Evolutionary conservation across 2,113 vertebrate genomes (phyloP).

Genomic region (Rhinoderma darwinii): DNA sequence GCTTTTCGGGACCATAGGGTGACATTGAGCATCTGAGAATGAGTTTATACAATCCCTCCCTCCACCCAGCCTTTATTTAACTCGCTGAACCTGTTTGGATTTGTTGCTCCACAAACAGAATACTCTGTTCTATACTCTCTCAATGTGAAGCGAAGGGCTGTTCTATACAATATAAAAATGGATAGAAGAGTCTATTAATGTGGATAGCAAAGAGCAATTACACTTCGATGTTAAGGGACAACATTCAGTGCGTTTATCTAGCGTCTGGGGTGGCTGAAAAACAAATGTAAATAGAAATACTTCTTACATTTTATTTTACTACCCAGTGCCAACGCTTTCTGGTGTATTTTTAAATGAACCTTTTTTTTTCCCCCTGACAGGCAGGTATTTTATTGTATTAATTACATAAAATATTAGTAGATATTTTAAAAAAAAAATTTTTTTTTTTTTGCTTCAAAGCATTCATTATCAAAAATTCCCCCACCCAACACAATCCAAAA

Average conservation of each 20-base stretch:
- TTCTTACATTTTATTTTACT: slow-evolving; percentile 30
- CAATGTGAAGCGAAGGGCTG: no score
- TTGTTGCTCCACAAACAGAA: slow-evolving; percentile 27
- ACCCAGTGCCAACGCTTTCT: slow-evolving; percentile 31
- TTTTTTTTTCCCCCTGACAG: not conserved
- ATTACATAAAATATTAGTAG: not conserved
- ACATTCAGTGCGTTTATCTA: not conserved
- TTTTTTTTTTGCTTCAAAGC: slow-evolving; percentile 11
- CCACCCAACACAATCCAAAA: not conserved
- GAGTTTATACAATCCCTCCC: slow-evolving; percentile 18
- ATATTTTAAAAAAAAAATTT: not conserved
- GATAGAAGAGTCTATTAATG: not conserved
- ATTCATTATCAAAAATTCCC: not conserved
- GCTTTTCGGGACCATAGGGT: slow-evolving; percentile 30
- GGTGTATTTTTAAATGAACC: not conserved
- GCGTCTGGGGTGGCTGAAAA: slow-evolving; percentile 14
- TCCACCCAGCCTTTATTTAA: slow-evolving; percentile 43
- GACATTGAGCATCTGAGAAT: slow-evolving; percentile 37
- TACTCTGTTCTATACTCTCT: no score
- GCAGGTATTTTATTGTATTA: slow-evolving; percentile 18
- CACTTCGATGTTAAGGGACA: not conserved
- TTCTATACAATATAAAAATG: slow-evolving; percentile 2
- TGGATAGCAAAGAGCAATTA: slow-evolving; percentile 13
- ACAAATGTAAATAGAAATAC: slow-evolving; percentile 47
- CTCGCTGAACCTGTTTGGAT: slow-evolving; percentile 53